Base-by-base conservation (phyloP, 2,888 invertebrate species). In the Tipula unca region DNA sequence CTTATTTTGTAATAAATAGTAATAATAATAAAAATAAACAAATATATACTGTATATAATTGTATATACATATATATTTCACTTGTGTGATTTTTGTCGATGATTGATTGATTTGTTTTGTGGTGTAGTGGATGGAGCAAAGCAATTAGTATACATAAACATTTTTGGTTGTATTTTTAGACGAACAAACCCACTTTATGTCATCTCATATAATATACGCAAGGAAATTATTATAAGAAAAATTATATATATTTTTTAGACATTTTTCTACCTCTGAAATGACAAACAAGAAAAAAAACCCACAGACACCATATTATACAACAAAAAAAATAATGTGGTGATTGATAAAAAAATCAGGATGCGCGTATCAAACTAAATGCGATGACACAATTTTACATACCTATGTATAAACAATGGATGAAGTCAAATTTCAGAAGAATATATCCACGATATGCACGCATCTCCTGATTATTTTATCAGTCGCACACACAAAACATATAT, bases 201-300 rank as follows among this genome's bases (percentile, higher is more conserved):
- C 83, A 83, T 83, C 83, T 83, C 83, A 35, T 32, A 17, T 83
- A 25, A 29, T 83, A 82, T 82, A 10, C 83, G 32, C 32, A 35
- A 83, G 32, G 32, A 32, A 39, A 20, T 84, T 13, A 36, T 84
- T 84, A 4, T 84, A 20, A 36, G 36, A 36, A 84, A 84, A 84
- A 84, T 84, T 36, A 29, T 48, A 42, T 48, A 29, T 69, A 2
- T 32, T 84, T 84, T 86, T 86, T 86, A 29, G 36, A 82, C 83
- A 85, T 13, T 25, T 85, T 69, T 69, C 69, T 69, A 69, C 69
- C 25, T 86, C 86, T 87, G 87, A 87, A 87, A 86, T 85, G 86
- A 87, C 86, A 87, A 87, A 85, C 86, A 87, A 85, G 86, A 86
- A 86, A 86, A 85, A 84, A 84, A 36, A 86, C 84, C 35, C 84